These are phyloP conservation scores for Sphaeridia pumilis DNA, from an alignment of 2,888 invertebrate genomes.

Conservation along the genomic window DNA sequence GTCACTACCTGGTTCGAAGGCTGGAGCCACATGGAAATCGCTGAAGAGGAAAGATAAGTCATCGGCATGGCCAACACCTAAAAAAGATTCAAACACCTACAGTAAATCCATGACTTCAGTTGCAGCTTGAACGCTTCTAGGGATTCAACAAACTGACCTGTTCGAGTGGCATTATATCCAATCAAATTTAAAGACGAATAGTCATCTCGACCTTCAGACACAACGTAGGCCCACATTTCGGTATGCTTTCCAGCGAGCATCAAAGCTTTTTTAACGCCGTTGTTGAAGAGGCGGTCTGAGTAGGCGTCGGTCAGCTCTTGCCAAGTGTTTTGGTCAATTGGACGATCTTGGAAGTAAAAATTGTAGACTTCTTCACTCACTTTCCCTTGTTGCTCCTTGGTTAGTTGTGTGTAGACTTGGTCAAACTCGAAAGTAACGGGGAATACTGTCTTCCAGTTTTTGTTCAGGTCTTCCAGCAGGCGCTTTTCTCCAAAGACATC, in stretches of 20 bases:
- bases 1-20: neutral
- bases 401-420: neutral
- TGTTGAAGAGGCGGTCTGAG: neutral
- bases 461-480: constrained; percentile 27
- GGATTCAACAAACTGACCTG: too few relatives aligned
- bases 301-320: neutral
- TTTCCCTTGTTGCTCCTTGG: neutral
- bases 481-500: constrained; percentile 23
- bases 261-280: neutral
- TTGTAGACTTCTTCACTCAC: neutral
- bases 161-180: neutral
- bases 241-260: neutral
- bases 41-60: constrained; percentile 2
- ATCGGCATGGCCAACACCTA: neutral
- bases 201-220: neutral
- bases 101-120: neutral
- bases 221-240: neutral
- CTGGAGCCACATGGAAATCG: neutral
- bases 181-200: neutral
- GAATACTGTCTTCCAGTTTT: constrained; percentile 27
- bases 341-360: neutral
- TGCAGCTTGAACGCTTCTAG: neutral
- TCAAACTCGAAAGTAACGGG: constrained; percentile 30
- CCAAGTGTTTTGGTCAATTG: neutral
- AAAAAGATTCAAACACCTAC: neutral